Evolutionary conservation across 2,113 vertebrate species (phyloP).

Genomic region (Carettochelys insculpta): DNA sequence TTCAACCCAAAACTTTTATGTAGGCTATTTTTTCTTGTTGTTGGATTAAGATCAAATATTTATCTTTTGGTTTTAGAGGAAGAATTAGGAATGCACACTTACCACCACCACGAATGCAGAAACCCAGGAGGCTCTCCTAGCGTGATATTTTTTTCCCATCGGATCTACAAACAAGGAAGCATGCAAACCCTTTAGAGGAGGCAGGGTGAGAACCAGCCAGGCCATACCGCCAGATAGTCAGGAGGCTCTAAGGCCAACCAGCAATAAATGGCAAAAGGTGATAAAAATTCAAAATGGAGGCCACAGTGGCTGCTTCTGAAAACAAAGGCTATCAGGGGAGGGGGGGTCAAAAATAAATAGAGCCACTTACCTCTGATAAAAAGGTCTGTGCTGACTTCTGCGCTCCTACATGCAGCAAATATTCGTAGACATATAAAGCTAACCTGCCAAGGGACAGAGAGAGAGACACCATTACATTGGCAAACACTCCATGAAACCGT

Average conservation of each 20-base stretch:
- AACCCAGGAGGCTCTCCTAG: constrained; percentile 94
- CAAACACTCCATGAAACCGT: neutral
- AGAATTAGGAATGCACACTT: constrained; percentile 68
- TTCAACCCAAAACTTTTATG: neutral
- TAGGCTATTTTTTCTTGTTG: neutral
- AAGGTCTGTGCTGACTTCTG: constrained; percentile 99
- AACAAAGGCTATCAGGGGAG: constrained; percentile 60
- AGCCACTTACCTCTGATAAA: constrained; percentile 91
- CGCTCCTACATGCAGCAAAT: constrained; percentile 95
- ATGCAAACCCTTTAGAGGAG: constrained; percentile 19
- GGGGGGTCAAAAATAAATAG: constrained; percentile 30
- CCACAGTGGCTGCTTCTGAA: constrained; percentile 73
- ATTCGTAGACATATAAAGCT: constrained; percentile 96
- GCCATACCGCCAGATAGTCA: constrained; percentile 24
- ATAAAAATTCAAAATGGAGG: constrained; percentile 82
- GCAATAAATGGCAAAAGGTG: constrained; percentile 80
- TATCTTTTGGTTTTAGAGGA: neutral
- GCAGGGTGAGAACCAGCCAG: neutral
- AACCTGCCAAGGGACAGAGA: constrained; percentile 78
- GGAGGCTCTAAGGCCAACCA: constrained; percentile 65
- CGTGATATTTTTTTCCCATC: constrained; percentile 98
- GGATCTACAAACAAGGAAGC: constrained; percentile 81
- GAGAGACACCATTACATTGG: no score
- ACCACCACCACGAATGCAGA: constrained; percentile 98
- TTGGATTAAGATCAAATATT: neutral